Evolutionary conservation across 2,797 vertebrate species (phyloP).

Genomic region (Ctenosaura bakeri): DNA sequence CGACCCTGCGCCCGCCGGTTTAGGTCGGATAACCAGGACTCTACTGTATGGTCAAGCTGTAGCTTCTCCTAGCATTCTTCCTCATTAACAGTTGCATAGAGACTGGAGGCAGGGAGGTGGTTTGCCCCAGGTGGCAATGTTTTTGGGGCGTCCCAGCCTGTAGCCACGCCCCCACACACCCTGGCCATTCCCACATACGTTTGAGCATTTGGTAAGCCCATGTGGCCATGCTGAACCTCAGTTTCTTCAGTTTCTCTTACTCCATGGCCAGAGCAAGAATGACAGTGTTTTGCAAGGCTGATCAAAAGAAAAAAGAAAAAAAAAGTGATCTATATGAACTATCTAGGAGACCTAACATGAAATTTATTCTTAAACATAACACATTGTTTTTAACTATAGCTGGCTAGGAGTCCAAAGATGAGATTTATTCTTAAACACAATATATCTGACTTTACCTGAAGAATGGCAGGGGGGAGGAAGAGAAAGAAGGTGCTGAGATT

Average conservation of each 20-base stretch:
- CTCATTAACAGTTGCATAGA: too few species aligned
- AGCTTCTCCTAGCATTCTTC: too few species aligned
- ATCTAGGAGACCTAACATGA: not conserved
- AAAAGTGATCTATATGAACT: not conserved
- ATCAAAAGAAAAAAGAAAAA: accelerated
- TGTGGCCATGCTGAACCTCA: not conserved
- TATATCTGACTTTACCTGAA: not conserved
- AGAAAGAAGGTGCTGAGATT: not conserved
- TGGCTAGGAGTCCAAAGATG: not conserved
- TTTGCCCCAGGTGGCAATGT: too few species aligned
- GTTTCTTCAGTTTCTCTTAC: not conserved
- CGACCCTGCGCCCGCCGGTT: too few species aligned
- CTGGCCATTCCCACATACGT: not conserved
- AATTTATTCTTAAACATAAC: not conserved
- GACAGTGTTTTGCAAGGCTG: not conserved
- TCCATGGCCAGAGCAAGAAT: not conserved
- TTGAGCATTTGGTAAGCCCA: not conserved
- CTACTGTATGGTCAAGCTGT: too few species aligned
- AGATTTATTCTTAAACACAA: not conserved
- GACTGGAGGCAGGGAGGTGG: too few species aligned
- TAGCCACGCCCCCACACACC: too few species aligned
- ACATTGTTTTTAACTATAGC: not conserved
- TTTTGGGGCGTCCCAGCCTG: too few species aligned
- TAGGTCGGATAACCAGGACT: too few species aligned
- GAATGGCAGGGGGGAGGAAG: not conserved